Evolutionary conservation across 2,113 vertebrate genomes (phyloP).

Genomic region (Otocyon megalotis): DNA sequence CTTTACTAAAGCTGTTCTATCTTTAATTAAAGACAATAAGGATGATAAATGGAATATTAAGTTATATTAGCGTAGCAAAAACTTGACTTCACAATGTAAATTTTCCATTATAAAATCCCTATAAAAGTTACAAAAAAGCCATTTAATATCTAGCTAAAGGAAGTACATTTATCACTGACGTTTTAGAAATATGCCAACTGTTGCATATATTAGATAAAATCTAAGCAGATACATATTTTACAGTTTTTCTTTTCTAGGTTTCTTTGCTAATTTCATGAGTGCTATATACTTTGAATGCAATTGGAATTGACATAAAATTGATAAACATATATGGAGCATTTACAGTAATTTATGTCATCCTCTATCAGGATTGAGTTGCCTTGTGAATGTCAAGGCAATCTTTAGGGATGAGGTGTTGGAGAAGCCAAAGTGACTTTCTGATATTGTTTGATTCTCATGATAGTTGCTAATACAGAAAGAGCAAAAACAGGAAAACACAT

Average conservation of each 20-base stretch:
- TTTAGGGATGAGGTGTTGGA: background rate
- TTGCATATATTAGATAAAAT: background rate
- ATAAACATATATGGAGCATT: background rate
- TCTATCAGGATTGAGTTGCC: background rate
- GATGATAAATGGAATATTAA: conserved; percentile 45
- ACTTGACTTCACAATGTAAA: conserved; percentile 57
- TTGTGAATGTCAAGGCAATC: background rate
- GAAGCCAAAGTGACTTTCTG: background rate
- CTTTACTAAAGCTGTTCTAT: background rate
- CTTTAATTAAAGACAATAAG: conserved; percentile 59
- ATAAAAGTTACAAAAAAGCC: background rate
- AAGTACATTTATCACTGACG: conserved; percentile 41
- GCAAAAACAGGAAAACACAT: background rate
- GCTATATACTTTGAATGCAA: background rate
- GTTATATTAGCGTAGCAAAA: background rate
- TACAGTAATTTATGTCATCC: background rate
- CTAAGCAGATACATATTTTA: background rate
- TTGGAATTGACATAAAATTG: background rate
- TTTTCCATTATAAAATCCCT: background rate
- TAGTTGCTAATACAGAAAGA: background rate
- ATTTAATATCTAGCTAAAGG: background rate
- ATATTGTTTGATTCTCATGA: background rate
- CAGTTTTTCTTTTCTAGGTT: background rate
- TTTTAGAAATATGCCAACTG: background rate
- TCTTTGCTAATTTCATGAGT: background rate